A percentile compares a stretch with the other conserved stretches of the same genome.
These are phyloP conservation scores for Chymomyza caudatula DNA, from an alignment of 2,888 invertebrate genomes.

Conservation along the genomic window DNA sequence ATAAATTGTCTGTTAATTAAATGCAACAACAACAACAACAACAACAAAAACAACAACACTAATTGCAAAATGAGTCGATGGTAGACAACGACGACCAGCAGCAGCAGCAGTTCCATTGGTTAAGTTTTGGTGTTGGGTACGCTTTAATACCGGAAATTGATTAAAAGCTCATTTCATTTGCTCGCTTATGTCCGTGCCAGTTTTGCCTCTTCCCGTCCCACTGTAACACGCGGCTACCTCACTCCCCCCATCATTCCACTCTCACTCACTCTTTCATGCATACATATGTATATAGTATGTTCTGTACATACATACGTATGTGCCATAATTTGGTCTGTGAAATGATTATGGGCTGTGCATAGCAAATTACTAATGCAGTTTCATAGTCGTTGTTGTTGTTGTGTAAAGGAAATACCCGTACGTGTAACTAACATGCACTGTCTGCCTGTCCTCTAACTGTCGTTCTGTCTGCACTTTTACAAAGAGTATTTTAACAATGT, in stretches of 20 bases:
- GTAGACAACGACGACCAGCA: constrained; percentile 4
- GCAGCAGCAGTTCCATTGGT: constrained; percentile 27
- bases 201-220: background rate
- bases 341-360: constrained; percentile 46
- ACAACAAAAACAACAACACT: constrained; percentile 23
- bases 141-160: constrained; percentile 69
- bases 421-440: background rate
- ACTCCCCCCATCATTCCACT: background rate
- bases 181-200: constrained; percentile 25
- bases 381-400: background rate
- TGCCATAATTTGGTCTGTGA: constrained; percentile 63
- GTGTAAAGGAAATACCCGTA: constrained; percentile 10
- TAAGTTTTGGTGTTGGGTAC: constrained; percentile 37
- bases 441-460: background rate
- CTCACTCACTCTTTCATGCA: background rate
- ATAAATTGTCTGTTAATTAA: constrained; percentile 73
- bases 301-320: background rate
- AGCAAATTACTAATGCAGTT: background rate
- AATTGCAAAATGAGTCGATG: background rate
- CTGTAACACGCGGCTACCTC: background rate
- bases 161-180: constrained; percentile 69
- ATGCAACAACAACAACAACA: constrained; percentile 53
- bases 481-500: background rate
- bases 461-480: background rate
- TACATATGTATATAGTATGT: background rate